phyloP scores from a whole-genome alignment of 2,888 invertebrate species.

The Cordilura impudica region DNA sequence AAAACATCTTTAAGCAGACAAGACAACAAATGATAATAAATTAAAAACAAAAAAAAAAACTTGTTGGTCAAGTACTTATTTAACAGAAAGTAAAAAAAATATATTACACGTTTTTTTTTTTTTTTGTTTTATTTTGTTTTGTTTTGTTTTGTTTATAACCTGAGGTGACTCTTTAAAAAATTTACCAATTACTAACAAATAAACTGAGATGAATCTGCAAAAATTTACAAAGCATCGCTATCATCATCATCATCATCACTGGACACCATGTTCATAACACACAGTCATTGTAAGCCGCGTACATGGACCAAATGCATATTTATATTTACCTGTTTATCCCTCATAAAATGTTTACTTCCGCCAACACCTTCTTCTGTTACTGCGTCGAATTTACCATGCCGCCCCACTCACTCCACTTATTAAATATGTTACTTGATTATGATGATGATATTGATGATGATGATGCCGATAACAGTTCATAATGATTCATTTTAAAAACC shows the following conservation, averaged over 20 bases:
- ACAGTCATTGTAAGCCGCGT: too few relatives aligned
- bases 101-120: slow-evolving; percentile 24
- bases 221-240: background rate
- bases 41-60: background rate
- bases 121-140: background rate
- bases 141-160: too few relatives aligned
- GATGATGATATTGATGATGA: background rate
- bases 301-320: too few relatives aligned
- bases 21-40: background rate
- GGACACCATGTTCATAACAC: background rate
- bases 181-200: background rate
- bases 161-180: background rate
- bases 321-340: background rate
- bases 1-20: slow-evolving; percentile 7
- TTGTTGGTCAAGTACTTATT: slow-evolving; percentile 27
- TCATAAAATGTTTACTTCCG: slow-evolving; percentile 38
- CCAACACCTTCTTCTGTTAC: slow-evolving; percentile 37
- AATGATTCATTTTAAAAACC: background rate
- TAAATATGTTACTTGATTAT: slow-evolving; percentile 1
- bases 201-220: background rate
- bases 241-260: background rate
- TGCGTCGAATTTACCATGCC: background rate
- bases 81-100: background rate
- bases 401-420: background rate
- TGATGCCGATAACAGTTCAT: background rate